These are phyloP conservation scores for Dyspetes luteomarginatus DNA, from an alignment of 2,888 invertebrate genomes.

Conservation along the genomic window DNA sequence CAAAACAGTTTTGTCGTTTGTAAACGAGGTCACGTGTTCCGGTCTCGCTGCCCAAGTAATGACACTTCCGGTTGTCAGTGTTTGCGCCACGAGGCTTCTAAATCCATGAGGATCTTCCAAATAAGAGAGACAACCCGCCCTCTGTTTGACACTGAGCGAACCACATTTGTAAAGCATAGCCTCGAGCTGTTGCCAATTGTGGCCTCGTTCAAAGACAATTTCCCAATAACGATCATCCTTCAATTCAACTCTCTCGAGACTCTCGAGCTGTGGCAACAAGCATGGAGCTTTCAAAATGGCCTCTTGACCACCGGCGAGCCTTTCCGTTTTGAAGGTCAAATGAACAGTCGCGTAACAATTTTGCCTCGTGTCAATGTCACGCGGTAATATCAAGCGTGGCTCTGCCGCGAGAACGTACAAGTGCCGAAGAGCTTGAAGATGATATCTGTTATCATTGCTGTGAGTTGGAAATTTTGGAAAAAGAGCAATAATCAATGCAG, in stretches of 20 bases:
- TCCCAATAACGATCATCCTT: slow-evolving; percentile 96
- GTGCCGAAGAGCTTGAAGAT: slow-evolving; percentile 98
- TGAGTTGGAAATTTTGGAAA: slow-evolving; percentile 99
- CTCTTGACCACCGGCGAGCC: slow-evolving; percentile 84
- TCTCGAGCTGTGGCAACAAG: slow-evolving; percentile 92
- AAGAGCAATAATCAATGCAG: slow-evolving; percentile 95
- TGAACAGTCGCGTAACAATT: slow-evolving; percentile 92
- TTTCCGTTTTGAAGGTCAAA: slow-evolving; percentile 80
- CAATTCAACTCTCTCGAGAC: slow-evolving; percentile 90
- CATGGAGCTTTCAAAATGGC: slow-evolving; percentile 91
- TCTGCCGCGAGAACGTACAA: slow-evolving; percentile 97
- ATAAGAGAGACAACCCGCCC: slow-evolving; percentile 95
- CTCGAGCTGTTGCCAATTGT: slow-evolving; percentile 93
- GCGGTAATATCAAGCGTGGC: slow-evolving; percentile 93
- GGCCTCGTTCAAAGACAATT: slow-evolving; percentile 90
- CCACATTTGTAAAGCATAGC: slow-evolving; percentile 88
- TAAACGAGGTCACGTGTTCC: slow-evolving; percentile 89
- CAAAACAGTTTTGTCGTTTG: slow-evolving; percentile 89
- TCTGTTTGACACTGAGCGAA: slow-evolving; percentile 93
- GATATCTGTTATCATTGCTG: slow-evolving; percentile 98
- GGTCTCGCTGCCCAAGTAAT: slow-evolving; percentile 88
- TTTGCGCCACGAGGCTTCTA: slow-evolving; percentile 91
- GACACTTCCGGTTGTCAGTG: slow-evolving; percentile 89
- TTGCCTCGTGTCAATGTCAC: slow-evolving; percentile 91
- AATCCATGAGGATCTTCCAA: slow-evolving; percentile 92